phyloP scores from a whole-genome alignment of 2,113 vertebrate genomes.

The Coptodon bakossiorum region DNA sequence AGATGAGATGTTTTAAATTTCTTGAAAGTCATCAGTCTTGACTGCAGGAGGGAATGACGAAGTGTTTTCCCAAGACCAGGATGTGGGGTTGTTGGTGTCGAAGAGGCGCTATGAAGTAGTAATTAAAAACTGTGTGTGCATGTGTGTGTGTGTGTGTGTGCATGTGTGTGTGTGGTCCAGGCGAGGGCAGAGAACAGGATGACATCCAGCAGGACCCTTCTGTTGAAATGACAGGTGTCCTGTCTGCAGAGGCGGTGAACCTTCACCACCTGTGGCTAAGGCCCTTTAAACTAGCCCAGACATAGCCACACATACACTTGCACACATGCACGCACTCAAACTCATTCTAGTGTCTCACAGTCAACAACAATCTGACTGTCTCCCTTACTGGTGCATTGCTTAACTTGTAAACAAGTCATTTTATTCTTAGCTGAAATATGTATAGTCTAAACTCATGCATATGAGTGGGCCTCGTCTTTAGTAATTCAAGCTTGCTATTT shows the following conservation, averaged over 20 bases:
- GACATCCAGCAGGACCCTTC: slow-evolving; percentile 35
- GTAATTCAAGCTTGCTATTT: not conserved
- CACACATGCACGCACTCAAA: not conserved
- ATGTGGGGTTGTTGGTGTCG: slow-evolving; percentile 1
- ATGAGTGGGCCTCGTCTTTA: not conserved
- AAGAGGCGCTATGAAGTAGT: not conserved
- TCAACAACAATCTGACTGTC: not conserved
- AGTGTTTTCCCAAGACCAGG: not conserved
- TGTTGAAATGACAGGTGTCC: slow-evolving; percentile 46
- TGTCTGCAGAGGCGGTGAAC: slow-evolving; percentile 31
- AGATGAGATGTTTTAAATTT: slow-evolving; percentile 3
- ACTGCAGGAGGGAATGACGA: slow-evolving; percentile 1
- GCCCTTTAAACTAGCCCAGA: not conserved
- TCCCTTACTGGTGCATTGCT: not conserved
- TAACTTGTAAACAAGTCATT: slow-evolving; percentile 40
- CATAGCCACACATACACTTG: not conserved
- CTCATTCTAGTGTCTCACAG: not conserved
- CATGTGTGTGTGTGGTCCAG: slow-evolving; percentile 40
- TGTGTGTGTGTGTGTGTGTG: not conserved
- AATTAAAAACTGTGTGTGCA: not conserved
- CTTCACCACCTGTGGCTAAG: slow-evolving; percentile 32
- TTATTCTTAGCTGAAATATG: slow-evolving; percentile 21
- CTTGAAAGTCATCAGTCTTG: not conserved
- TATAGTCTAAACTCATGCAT: not conserved
- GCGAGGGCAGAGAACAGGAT: slow-evolving; percentile 19